Evolutionary conservation across 2,888 invertebrate species (phyloP), one percentile per base, ranked within the genome.

Genomic region (Augiades crinisus): DNA sequence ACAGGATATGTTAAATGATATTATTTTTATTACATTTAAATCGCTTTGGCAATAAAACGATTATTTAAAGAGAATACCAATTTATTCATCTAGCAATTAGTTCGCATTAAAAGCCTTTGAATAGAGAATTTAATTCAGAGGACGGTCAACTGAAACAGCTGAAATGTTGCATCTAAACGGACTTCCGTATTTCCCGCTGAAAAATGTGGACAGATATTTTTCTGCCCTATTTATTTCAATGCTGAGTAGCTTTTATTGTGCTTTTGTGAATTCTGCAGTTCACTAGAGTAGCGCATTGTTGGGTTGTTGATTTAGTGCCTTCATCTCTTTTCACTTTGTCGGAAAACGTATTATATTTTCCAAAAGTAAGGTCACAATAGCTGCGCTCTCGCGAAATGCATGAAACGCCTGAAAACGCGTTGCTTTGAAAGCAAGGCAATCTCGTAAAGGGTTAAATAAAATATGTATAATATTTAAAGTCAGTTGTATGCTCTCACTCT

Each of bases 161-260:
- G 27, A 49, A 41, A 22, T 34, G 10, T 49, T 47, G 13, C 19
- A 14, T 10, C 38, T 22, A 8, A 21, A 27, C 40, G 27, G 27
- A 27, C 27, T 27, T 27, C 10, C 10, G 22, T 41, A 41, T 33
- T 49, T 41, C 31, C 19, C 21, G n/a, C 22, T 41, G 37, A 10
- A 49, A 49, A 41, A 47, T 47, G 47, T 24, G 33, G 33, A 41
- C 49, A 49, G 40, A 33, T 41, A 49, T 49, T 49, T 49, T 49
- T 24, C 33, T 49, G 49, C 34, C 49, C 41, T 49, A 41, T 49
- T 49, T 49, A 49, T 49, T 49, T 49, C 49, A 31, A 19, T 49
- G 33, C 49, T 49, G 49, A 49, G 41, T 49, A 49, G 49, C 49
- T 40, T 41, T 49, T 49, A 49, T 49, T 49, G 41, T 43, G 34